Percentiles rank a stretch among this genome's conserved stretches.
Conservation (phyloP, 2,888 invertebrate species). For the Acanthoscelides obtectus region DNA sequence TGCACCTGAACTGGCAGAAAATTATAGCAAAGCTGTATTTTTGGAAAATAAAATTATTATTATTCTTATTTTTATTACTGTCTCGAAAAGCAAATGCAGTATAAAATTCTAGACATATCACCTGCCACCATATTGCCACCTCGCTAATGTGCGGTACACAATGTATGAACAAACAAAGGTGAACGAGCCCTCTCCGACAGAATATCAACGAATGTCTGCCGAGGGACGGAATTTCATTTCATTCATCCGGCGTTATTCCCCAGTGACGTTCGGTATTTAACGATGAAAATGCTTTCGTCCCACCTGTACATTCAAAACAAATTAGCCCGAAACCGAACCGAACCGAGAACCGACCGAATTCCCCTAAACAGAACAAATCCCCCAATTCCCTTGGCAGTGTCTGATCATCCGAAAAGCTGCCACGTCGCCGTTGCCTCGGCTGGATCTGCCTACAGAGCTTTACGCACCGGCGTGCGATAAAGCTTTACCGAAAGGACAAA, state of each 20-base stretch:
- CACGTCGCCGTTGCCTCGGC: not conserved
- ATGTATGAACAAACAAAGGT: too few species aligned
- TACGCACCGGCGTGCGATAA: not conserved
- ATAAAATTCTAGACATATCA: too few species aligned
- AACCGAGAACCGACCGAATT: not conserved
- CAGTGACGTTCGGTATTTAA: not conserved
- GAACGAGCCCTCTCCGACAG: too few species aligned
- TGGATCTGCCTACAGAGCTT: not conserved
- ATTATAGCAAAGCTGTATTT: too few species aligned
- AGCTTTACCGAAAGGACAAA: not conserved
- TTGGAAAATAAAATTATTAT: too few species aligned
- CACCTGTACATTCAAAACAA: not conserved
- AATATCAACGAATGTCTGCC: not conserved
- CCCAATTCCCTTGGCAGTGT: not conserved
- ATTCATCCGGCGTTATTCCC: too few species aligned
- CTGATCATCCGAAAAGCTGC: not conserved
- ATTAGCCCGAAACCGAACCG: not conserved
- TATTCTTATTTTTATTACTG: too few species aligned
- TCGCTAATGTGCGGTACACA: too few species aligned
- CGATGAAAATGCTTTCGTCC: not conserved
- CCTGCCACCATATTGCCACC: too few species aligned
- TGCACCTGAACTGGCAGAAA: too few species aligned
- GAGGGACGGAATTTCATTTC: not conserved
- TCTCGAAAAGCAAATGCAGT: too few species aligned
- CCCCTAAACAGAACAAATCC: not conserved